Base-by-base conservation (phyloP, 2,888 invertebrate genomes). In the Hirtodrosophila confusa region DNA sequence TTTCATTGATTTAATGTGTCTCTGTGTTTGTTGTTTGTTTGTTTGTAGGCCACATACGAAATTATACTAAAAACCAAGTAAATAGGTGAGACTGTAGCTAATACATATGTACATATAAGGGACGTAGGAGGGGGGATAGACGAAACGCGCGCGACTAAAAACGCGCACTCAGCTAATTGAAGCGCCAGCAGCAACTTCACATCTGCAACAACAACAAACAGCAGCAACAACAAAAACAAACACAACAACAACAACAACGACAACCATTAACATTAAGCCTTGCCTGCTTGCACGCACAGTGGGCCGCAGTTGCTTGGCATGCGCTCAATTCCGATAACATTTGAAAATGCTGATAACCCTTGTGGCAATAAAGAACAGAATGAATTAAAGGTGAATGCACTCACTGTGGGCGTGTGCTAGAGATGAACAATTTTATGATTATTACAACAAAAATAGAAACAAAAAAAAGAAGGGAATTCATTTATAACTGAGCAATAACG, bases 201-300 rank as follows among this genome's bases (percentile, higher is more conserved):
- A 35, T 41, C 61, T 29, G 37, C 53, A 49, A 47, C 57, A 27
- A 29, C 41, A 63, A 23, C 54, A 48, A 51, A 45, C 37, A 55
- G n/a, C 27, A 48, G 41, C 7, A 43, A 47, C 48, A 64, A 8
- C 29, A 27, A 27, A 3, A 27, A 5, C 27, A 27, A 27, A 27
- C 3, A 3, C 27, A 27, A 27, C 27, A 27, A 6, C 27, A 5
- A 27, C 27, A 27, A 27, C 4, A 27, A 37, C 24, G 9, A 31
- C 36, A 17, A 33, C 31, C 49, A 27, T 27, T 27, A 27, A 27
- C 4, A 27, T 27, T 8, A 55, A 70, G 65, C 72, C 72, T 75
- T 72, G 74, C 40, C 39, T 24, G 33, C n/a, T 31, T 11, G 35
- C 6, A 12, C 10, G 58, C 62, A 74, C 74, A 67, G 67, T 74